Percentiles rank a stretch among this genome's conserved stretches.
These are phyloP conservation scores for Dinomys branickii DNA, from an alignment of 2,113 vertebrate genomes.

Conservation along the genomic window DNA sequence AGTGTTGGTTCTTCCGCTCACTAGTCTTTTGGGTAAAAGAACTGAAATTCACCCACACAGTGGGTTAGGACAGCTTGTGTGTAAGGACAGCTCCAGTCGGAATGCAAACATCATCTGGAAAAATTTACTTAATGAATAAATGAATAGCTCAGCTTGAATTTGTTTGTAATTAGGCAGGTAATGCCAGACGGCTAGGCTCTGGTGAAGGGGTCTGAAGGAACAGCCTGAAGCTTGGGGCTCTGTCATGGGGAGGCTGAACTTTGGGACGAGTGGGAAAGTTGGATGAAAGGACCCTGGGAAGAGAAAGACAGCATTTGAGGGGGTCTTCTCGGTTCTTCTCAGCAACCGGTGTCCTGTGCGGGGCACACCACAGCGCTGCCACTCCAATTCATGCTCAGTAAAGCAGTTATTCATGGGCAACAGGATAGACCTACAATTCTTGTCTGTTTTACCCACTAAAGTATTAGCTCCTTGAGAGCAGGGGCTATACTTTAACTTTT, in stretches of 20 bases:
- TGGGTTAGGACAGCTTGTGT: background rate
- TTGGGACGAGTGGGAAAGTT: background rate
- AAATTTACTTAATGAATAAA: background rate
- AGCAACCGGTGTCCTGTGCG: background rate
- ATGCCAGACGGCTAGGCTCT: background rate
- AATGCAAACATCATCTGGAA: background rate
- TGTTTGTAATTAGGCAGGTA: background rate
- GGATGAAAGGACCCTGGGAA: background rate
- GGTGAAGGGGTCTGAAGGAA: background rate
- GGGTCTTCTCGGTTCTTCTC: background rate
- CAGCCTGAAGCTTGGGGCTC: background rate
- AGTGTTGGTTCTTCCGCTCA: conserved; percentile 4
- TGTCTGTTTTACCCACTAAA: background rate
- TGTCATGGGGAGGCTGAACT: background rate
- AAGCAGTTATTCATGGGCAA: background rate
- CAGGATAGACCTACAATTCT: background rate
- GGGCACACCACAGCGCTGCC: background rate
- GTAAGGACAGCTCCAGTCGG: background rate
- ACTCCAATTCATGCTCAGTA: background rate
- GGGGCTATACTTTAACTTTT: background rate
- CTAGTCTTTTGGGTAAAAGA: background rate
- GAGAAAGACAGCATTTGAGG: background rate
- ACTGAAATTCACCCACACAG: background rate
- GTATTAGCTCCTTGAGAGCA: background rate
- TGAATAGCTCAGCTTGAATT: background rate